Evolutionary conservation across 2,113 vertebrate species (phyloP).

Genomic region (Cynoglossus semilaevis): DNA sequence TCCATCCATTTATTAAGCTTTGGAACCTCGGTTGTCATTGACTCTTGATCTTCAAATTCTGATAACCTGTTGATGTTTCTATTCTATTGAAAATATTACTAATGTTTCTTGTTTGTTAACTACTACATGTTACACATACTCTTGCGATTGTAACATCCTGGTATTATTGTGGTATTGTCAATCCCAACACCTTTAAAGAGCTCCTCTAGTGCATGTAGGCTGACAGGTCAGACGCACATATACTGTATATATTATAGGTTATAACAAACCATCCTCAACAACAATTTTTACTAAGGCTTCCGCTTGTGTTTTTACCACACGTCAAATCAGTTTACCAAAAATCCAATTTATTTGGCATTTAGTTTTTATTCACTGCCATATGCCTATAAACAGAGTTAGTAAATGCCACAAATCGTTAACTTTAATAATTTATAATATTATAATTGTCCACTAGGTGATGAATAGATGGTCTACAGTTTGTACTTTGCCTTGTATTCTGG

Average conservation of each 20-base stretch:
- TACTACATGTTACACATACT: too few species aligned
- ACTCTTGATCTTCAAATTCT: too few species aligned
- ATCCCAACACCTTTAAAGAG: too few species aligned
- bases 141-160: too few species aligned
- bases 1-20: too few species aligned
- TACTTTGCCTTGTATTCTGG: background rate
- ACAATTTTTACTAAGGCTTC: conserved; percentile 10
- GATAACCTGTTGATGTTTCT: too few species aligned
- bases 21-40: too few species aligned
- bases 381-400: background rate
- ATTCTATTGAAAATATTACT: too few species aligned
- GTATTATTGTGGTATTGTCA: too few species aligned
- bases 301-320: background rate
- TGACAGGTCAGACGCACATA: background rate
- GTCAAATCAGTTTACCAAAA: background rate
- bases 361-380: background rate
- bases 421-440: too few species aligned
- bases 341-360: background rate
- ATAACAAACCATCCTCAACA: conserved; percentile 5
- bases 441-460: background rate
- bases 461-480: background rate
- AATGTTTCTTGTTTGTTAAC: too few species aligned
- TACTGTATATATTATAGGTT: background rate
- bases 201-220: too few species aligned
- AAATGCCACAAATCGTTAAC: conserved; percentile 8